Conservation (phyloP, 2,888 invertebrate genomes). For the Eristalis arbustorum region DNA sequence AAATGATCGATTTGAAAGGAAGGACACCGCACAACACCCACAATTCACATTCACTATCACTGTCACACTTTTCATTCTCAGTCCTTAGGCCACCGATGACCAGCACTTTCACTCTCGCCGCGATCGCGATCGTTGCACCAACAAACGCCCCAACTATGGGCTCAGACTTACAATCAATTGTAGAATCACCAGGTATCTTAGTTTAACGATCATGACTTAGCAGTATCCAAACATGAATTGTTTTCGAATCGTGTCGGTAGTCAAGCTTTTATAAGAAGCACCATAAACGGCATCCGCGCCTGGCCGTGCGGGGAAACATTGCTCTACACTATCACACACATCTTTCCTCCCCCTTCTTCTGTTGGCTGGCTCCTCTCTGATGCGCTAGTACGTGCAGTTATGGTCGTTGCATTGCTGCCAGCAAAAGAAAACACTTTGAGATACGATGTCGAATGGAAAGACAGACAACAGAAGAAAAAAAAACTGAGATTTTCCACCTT, state of each 20-base stretch:
- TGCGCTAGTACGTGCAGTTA: conserved; percentile 65
- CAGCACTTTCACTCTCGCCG: conserved; percentile 25
- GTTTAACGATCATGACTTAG: conserved; percentile 77
- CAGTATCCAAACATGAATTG: conserved; percentile 78
- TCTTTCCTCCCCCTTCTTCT: conserved; percentile 44
- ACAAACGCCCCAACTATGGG: conserved; percentile 11
- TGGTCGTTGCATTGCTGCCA: conserved; percentile 68
- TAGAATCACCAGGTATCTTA: conserved; percentile 73
- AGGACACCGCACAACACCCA: neutral
- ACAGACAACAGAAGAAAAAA: too few relatives aligned
- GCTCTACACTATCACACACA: neutral
- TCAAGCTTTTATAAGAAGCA: conserved; percentile 79
- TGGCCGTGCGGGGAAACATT: conserved; percentile 34
- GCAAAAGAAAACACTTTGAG: conserved; percentile 63
- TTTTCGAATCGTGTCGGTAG: conserved; percentile 75
- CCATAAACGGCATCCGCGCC: conserved; percentile 23
- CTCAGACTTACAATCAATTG: conserved; percentile 77
- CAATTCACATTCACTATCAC: neutral
- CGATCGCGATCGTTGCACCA: conserved; percentile 39
- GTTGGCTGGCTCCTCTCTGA: neutral
- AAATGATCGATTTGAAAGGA: too few relatives aligned
- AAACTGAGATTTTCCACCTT: conserved; percentile 60
- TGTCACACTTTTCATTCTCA: conserved; percentile 28
- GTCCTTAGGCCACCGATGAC: conserved; percentile 32
- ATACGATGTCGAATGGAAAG: conserved; percentile 32